phyloP scores from a whole-genome alignment of 2,113 vertebrate genomes.

The Ictidomys tridecemlineatus region DNA sequence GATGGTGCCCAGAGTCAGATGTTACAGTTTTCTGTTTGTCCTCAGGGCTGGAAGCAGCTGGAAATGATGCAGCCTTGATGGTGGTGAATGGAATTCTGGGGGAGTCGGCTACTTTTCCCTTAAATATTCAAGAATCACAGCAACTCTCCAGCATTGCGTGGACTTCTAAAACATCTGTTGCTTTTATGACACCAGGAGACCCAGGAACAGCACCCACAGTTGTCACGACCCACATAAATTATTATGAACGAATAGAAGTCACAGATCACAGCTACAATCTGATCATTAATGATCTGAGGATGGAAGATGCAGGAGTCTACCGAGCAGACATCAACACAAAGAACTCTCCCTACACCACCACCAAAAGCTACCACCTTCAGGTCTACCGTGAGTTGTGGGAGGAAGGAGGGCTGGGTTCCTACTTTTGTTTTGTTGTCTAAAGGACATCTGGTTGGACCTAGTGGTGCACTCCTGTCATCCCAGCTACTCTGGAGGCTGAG shows the following conservation, averaged over 20 bases:
- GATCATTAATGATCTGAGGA: slow-evolving; percentile 59
- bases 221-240: slow-evolving; percentile 52
- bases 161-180: slow-evolving; percentile 63
- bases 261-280: slow-evolving; percentile 57
- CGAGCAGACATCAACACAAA: slow-evolving; percentile 56
- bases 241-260: slow-evolving; percentile 59
- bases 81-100: slow-evolving; percentile 64
- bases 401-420: background rate
- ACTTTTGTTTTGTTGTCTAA: slow-evolving; percentile 25
- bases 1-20: background rate
- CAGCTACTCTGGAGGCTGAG: too few species aligned
- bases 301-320: slow-evolving; percentile 75
- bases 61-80: background rate
- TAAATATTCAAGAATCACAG: slow-evolving; percentile 18
- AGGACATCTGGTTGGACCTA: background rate
- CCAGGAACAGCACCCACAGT: background rate
- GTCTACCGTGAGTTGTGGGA: slow-evolving; percentile 77
- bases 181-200: background rate
- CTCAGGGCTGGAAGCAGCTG: slow-evolving; percentile 60
- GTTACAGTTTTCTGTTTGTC: slow-evolving; percentile 34
- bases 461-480: too few species aligned
- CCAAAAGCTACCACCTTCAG: slow-evolving; percentile 47
- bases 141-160: slow-evolving; percentile 49
- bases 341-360: accelerated
- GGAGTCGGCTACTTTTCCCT: slow-evolving; percentile 62